Base-by-base conservation (phyloP, 2,797 vertebrate species). In the Intellagama lesueurii region DNA sequence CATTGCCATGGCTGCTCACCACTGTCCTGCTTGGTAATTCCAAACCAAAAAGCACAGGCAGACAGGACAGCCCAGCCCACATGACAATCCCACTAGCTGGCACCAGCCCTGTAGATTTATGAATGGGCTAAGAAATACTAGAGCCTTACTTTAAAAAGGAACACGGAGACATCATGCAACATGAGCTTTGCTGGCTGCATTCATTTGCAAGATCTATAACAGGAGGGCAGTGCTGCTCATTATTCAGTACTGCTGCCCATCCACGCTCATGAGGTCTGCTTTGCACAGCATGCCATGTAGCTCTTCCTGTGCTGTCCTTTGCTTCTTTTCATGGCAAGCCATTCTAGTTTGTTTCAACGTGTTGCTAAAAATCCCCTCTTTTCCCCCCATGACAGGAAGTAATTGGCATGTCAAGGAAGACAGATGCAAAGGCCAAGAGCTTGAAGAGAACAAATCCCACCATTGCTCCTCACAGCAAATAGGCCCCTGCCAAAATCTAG, bases 381-480 rank as follows among this genome's bases (percentile, higher is more conserved):
- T 28, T 47, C 30, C 24, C 40, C 17, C 49, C 14, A 60, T 80
- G 83, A 73, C 86, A 86, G 76, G 83, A 92, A 75, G 19, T 72
- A 85, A 89, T 47, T 66, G 78, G 81, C 24, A 60, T 87, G 66
- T 85, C 72, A 85, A 75, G 24, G 64, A 92, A 90, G 91, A 92
- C 11, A 76, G 64, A 87, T 91, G 77, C 64, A 69, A 60, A 5
- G 28, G 26, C 81, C 66, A 73, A 75, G 52, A 87, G 72, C n/a
- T 12, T 14, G 6, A 77, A 81, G 35, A 70, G 70, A 30, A 52
- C 64, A 76, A 86, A 81, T 32, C 77, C 47, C 70, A 40, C 6
- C 64, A 64, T 16, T 9, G 35, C 60, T 60, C 60, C 35, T 68
- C 30, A 64, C 35, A 91, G 76, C 40, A 91, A 82, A 49, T 44